These are phyloP conservation scores for Merops nubicus DNA, from an alignment of 2,113 vertebrate genomes.

Conservation along the genomic window DNA sequence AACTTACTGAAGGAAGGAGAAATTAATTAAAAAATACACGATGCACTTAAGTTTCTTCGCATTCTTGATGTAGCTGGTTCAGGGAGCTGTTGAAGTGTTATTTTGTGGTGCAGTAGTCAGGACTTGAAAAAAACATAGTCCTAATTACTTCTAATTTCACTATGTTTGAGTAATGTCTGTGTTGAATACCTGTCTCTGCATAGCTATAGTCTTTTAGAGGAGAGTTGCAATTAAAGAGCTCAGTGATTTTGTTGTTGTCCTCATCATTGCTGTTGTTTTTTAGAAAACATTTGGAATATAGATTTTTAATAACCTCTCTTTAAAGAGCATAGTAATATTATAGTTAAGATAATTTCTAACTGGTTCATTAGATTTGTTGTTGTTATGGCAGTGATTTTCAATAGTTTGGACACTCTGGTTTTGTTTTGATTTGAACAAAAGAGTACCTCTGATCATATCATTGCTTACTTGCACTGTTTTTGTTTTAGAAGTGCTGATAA, in stretches of 20 bases:
- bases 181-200: neutral
- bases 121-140: neutral
- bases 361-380: neutral
- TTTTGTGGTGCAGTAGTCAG: neutral
- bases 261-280: neutral
- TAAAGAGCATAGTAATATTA: neutral
- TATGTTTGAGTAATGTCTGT: neutral
- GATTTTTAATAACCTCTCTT: neutral
- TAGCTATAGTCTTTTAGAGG: neutral
- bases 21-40: neutral
- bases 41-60: neutral
- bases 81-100: neutral
- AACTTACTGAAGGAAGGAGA: neutral
- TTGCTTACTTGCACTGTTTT: neutral
- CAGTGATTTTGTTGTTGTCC: neutral
- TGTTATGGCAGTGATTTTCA: neutral
- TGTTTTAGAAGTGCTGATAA: constrained; percentile 87
- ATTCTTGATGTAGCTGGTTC: neutral
- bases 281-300: neutral
- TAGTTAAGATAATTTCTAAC: neutral
- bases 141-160: neutral
- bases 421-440: neutral
- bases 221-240: neutral
- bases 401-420: neutral
- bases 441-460: neutral